Evolutionary conservation across 1,140 invertebrate genomes (phyloP), one percentile per base, ranked within the genome.

Genomic region (Physella acuta): DNA sequence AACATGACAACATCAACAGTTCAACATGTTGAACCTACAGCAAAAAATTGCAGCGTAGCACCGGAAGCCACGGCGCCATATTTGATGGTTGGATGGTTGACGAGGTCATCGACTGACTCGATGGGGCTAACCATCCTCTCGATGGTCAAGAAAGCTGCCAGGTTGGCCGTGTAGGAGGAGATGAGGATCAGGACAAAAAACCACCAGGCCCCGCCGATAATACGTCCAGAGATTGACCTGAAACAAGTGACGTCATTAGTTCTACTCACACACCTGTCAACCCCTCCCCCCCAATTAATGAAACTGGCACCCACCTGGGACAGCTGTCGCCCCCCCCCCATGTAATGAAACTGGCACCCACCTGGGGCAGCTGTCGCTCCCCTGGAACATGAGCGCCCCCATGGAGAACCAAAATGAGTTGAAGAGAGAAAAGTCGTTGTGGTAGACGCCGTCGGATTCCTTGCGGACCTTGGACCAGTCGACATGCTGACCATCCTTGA

Each of bases 331-430:
- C 33, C 31, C 24, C 24, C 51, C 71, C n/a, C n/a, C n/a, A n/a
- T n/a, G n/a, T n/a, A n/a, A n/a, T n/a, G n/a, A n/a, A n/a, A n/a
- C n/a, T n/a, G n/a, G n/a, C n/a, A n/a, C n/a, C 53, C 73, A 82
- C 81, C 79, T 79, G 58, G 81, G 81, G 68, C 78, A 81, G 14
- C 92, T 80, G 96, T 96, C 82, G 81, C 93, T 94, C 31, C 97
- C 95, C 86, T 99, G 97, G 84, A 98, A 95, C 94, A 99, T 96
- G 81, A 99, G 93, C 36, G 96, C 94, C 5, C 94, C 94, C 61
- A 98, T 86, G 5, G 95, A 90, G 82, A 98, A 99, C 97, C 97
- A 99, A 36, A 84, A 72, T 14, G 79, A 81, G 71, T 85, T 85
- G 17, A 79, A 59, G 4, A 84, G 91, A 73, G 92, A 95, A 86